These are phyloP conservation scores for Siniperca chuatsi DNA, from an alignment of 2,113 vertebrate genomes.

Conservation along the genomic window DNA sequence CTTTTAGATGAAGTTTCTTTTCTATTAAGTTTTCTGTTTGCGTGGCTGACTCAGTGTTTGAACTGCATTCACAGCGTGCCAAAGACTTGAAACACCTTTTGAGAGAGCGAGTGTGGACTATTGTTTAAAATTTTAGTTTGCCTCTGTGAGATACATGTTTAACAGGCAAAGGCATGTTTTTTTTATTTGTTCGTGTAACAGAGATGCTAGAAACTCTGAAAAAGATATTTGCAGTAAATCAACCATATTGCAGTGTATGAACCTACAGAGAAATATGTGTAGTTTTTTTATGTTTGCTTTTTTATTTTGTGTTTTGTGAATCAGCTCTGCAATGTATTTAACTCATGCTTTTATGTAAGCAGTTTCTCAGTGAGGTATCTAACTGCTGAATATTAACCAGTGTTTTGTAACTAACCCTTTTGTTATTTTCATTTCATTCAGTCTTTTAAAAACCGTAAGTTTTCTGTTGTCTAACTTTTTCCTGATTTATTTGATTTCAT, in stretches of 20 bases:
- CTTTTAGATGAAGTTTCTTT: constrained; percentile 25
- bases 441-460: constrained; percentile 81
- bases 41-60: constrained; percentile 37
- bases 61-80: constrained; percentile 25
- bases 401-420: constrained; percentile 65
- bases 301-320: not conserved
- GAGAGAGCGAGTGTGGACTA: constrained; percentile 19
- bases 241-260: not conserved
- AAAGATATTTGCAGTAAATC: constrained; percentile 17
- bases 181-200: constrained; percentile 17
- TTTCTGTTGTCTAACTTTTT: constrained; percentile 28
- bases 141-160: constrained; percentile 40
- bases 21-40: constrained; percentile 51
- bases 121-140: constrained; percentile 43
- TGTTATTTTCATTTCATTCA: constrained; percentile 37
- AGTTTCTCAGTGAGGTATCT: not conserved
- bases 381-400: constrained; percentile 38
- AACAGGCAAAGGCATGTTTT: not conserved
- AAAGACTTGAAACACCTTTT: constrained; percentile 49
- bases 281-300: not conserved
- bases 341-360: not conserved
- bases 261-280: not conserved
- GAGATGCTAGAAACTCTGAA: constrained; percentile 20
- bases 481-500: constrained; percentile 29
- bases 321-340: constrained; percentile 12